These are phyloP conservation scores for Argentina silus DNA, from an alignment of 2,797 vertebrate genomes.

Conservation along the genomic window DNA sequence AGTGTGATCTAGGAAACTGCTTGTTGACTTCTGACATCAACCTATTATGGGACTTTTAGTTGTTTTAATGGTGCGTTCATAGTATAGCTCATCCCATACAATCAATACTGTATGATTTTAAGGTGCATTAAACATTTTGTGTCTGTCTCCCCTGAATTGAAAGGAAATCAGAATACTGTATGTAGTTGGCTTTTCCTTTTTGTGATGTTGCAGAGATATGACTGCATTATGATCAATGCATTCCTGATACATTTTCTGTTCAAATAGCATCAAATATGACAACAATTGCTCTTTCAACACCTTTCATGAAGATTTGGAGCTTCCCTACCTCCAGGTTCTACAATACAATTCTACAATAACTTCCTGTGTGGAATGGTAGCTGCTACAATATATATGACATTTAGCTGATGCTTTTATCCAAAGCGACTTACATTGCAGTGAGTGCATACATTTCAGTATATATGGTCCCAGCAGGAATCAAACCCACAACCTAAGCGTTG, in stretches of 20 bases:
- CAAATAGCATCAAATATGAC: neutral
- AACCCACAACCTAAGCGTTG: no score
- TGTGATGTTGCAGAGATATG: neutral
- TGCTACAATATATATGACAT: no score
- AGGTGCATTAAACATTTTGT: conserved; percentile 19
- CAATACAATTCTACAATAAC: no score
- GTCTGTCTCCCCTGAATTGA: conserved; percentile 53
- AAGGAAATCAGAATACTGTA: conserved; percentile 8
- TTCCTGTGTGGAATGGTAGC: no score
- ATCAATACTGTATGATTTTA: conserved; percentile 48
- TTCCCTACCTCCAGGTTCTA: no score
- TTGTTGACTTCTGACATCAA: conserved; percentile 22
- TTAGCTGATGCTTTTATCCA: no score
- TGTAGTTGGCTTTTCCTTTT: conserved; percentile 10
- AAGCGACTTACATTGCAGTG: no score
- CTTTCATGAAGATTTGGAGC: no score
- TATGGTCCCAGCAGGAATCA: no score
- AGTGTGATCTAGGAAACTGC: conserved; percentile 22
- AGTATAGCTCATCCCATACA: conserved; percentile 26
- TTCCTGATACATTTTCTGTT: neutral
- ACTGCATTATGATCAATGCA: neutral
- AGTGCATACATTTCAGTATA: no score
- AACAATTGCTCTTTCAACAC: neutral
- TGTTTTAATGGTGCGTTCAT: conserved; percentile 46
- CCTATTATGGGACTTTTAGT: conserved; percentile 14